These are phyloP conservation scores for Microhierax caerulescens DNA, from an alignment of 2,797 vertebrate genomes.

Conservation along the genomic window DNA sequence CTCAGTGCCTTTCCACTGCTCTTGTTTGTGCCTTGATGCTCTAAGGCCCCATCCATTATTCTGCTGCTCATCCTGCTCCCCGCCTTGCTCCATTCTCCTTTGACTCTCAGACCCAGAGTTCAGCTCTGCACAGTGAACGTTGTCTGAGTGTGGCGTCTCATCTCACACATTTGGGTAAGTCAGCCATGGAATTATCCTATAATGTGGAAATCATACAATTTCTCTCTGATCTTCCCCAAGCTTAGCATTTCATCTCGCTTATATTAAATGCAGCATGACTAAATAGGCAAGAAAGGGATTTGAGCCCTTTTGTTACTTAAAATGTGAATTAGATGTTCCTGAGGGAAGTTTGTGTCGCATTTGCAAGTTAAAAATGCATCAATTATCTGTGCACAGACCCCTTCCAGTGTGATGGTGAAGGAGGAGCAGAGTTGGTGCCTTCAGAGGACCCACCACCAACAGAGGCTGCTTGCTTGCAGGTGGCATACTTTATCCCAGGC, in stretches of 20 bases:
- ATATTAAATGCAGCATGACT: slow-evolving; percentile 70
- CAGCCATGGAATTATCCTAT: slow-evolving; percentile 68
- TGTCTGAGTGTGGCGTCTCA: neutral
- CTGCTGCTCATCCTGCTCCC: neutral
- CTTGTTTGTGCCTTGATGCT: fast-evolving
- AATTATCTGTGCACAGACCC: slow-evolving; percentile 13
- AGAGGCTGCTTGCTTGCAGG: neutral
- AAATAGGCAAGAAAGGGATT: slow-evolving; percentile 68
- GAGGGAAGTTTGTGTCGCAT: slow-evolving; percentile 59
- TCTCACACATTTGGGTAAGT: slow-evolving; percentile 43
- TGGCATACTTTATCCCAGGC: neutral
- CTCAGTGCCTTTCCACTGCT: neutral
- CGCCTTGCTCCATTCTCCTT: neutral
- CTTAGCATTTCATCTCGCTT: slow-evolving; percentile 68
- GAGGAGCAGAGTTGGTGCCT: neutral
- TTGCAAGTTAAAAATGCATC: slow-evolving; percentile 54
- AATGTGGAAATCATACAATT: slow-evolving; percentile 68
- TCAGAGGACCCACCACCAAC: neutral
- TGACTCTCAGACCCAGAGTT: neutral
- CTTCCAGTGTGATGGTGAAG: neutral
- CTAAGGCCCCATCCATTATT: neutral
- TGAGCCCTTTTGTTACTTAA: slow-evolving; percentile 68
- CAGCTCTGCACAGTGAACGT: neutral
- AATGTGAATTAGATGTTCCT: slow-evolving; percentile 67
- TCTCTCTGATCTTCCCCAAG: slow-evolving; percentile 69